Evolutionary conservation across 2,797 vertebrate species (phyloP).

Genomic region (Xiphorhynchus erythropygius): DNA sequence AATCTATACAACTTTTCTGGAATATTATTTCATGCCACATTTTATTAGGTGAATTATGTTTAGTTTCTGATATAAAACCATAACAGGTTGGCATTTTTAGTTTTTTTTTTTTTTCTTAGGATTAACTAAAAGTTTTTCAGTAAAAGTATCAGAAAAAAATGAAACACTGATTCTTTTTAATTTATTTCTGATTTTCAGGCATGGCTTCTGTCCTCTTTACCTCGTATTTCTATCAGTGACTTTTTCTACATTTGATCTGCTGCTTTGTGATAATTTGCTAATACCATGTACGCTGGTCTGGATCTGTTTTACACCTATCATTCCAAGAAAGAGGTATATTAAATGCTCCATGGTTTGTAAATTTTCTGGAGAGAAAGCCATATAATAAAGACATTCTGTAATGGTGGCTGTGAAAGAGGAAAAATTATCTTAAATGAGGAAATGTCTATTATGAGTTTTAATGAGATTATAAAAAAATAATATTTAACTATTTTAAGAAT

Average conservation of each 20-base stretch:
- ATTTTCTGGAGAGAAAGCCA: neutral
- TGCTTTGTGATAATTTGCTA: neutral
- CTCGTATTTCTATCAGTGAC: neutral
- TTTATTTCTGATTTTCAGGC: neutral
- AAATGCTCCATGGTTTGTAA: neutral
- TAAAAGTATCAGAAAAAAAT: neutral
- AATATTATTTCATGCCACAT: neutral
- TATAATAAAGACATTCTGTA: neutral
- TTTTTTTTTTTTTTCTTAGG: neutral
- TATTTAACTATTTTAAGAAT: neutral
- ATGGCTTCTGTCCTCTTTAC: neutral
- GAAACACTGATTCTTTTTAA: neutral
- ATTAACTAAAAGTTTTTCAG: neutral
- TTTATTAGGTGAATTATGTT: neutral
- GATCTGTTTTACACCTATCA: neutral
- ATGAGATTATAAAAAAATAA: neutral
- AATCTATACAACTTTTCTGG: neutral
- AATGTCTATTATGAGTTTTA: neutral
- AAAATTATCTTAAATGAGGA: neutral
- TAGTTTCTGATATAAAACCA: neutral
- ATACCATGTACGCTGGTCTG: neutral
- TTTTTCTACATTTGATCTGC: neutral
- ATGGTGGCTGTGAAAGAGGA: neutral
- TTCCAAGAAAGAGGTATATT: neutral
- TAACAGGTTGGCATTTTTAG: neutral